Percentiles rank a stretch among this genome's conserved stretches.
Conservation (phyloP, 2,888 invertebrate genomes). For the Carabus problematicus region DNA sequence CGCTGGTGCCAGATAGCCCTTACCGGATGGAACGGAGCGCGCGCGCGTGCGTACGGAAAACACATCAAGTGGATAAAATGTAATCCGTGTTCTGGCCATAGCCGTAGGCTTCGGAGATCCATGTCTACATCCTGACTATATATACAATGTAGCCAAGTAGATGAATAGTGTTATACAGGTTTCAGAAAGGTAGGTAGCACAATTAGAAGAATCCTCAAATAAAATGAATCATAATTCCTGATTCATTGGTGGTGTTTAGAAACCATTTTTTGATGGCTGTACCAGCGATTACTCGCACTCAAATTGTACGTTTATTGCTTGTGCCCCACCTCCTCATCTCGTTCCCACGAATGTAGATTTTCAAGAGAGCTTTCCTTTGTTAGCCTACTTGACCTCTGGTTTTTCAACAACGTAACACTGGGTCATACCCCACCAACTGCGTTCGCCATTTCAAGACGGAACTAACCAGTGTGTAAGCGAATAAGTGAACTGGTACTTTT, state of each 20-base stretch:
- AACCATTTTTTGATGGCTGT: too few relatives aligned
- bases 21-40: constrained; percentile 48
- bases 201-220: too few relatives aligned
- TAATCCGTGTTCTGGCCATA: constrained; percentile 50
- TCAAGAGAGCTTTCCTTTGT: constrained; percentile 37
- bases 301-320: constrained; percentile 38
- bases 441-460: constrained; percentile 1
- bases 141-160: too few relatives aligned
- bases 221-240: too few relatives aligned
- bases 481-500: background rate
- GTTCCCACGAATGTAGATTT: constrained; percentile 39
- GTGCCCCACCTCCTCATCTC: constrained; percentile 26
- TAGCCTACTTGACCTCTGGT: constrained; percentile 39
- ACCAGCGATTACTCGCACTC: background rate
- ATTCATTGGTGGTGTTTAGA: too few relatives aligned
- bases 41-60: constrained; percentile 51
- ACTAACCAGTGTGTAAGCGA: too few relatives aligned
- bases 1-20: constrained; percentile 43
- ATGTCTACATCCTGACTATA: too few relatives aligned
- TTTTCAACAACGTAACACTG: constrained; percentile 38
- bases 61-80: constrained; percentile 56
- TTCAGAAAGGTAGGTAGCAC: too few relatives aligned
- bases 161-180: too few relatives aligned
- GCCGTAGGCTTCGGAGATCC: background rate
- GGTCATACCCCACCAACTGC: background rate